Evolutionary conservation across 2,797 vertebrate genomes (phyloP), one percentile per base, ranked within the genome.

Genomic region (Neosilurus hyrtlii): DNA sequence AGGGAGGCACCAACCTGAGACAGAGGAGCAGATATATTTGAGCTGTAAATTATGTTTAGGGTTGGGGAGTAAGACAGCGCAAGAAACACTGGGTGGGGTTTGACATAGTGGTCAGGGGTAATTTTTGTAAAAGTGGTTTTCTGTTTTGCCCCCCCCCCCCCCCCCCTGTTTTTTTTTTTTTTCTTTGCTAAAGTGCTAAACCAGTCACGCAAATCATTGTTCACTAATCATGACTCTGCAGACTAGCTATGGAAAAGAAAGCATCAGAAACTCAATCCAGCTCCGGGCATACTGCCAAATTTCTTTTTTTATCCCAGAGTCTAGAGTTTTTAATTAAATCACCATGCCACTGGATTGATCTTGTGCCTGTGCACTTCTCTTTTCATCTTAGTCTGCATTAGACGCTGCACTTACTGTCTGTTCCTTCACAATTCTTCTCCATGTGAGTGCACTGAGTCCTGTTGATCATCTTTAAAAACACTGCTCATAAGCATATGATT

Each of bases 401-500:
- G 66, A 68, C 43, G 59, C 82, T 67, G 74, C 84, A 77, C 82
- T 83, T 81, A 83, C 54, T 54, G 12, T 11, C 54, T 68, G 85
- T 67, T 80, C 89, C 86, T 90, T 83, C 68, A 61, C 54, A 20
- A 14, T 90, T 90, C 35, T 43, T 86, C 83, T n/a, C 24, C 24
- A 30, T 35, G 5, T 62, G 85, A 76, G 35, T 68, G 26, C 82
- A 83, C 51, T 52, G 26, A 84, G 22, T 71, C 70, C 67, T 83
- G 72, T 1, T 66, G 73, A 65, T 66, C 52, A 63, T 73, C 35
- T 22, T 15, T 15, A 72, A 43, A 37, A 65, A 73, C 43, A 30
- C 43, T 30, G 0, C 43, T 79, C 37, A 4, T 26, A 22, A 65
- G 16, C 70, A 63, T 70, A 37, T 49, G 52, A 15, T 54, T n/a